Conservation (phyloP, 2,888 invertebrate genomes). For the Caenorhabditis uteleia region DNA sequence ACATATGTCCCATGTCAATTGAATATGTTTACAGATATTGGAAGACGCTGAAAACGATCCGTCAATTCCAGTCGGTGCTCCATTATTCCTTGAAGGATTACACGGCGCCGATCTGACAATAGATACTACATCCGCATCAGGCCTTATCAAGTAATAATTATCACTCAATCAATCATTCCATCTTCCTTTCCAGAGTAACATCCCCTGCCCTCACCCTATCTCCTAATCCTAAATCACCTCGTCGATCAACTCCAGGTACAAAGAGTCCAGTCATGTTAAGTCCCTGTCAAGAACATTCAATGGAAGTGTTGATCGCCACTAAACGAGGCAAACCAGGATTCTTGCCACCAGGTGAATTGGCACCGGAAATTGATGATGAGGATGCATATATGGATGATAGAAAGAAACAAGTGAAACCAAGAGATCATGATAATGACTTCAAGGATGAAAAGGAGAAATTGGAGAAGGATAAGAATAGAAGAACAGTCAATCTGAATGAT, state of each 20-base stretch:
- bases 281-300: constrained; percentile 64
- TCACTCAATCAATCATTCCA: neutral
- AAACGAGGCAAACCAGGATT: constrained; percentile 61
- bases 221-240: constrained; percentile 47
- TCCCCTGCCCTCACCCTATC: constrained; percentile 30
- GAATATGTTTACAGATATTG: constrained; percentile 38
- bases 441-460: constrained; percentile 56
- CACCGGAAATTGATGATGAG: constrained; percentile 54
- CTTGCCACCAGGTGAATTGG: constrained; percentile 48
- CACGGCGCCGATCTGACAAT: constrained; percentile 42
- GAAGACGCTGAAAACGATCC: constrained; percentile 58
- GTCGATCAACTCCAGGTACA: constrained; percentile 56
- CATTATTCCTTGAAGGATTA: constrained; percentile 64
- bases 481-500: constrained; percentile 43
- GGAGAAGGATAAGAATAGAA: constrained; percentile 53
- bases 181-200: constrained; percentile 11
- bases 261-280: constrained; percentile 63
- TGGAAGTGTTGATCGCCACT: constrained; percentile 67
- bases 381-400: constrained; percentile 52
- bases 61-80: constrained; percentile 62
- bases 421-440: constrained; percentile 45
- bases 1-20: no score
- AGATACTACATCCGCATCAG: constrained; percentile 32
- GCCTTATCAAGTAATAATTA: constrained; percentile 21
- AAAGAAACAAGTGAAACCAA: constrained; percentile 42